Base-by-base conservation (phyloP, 2,888 invertebrate genomes). In the Laspeyria flexula region DNA sequence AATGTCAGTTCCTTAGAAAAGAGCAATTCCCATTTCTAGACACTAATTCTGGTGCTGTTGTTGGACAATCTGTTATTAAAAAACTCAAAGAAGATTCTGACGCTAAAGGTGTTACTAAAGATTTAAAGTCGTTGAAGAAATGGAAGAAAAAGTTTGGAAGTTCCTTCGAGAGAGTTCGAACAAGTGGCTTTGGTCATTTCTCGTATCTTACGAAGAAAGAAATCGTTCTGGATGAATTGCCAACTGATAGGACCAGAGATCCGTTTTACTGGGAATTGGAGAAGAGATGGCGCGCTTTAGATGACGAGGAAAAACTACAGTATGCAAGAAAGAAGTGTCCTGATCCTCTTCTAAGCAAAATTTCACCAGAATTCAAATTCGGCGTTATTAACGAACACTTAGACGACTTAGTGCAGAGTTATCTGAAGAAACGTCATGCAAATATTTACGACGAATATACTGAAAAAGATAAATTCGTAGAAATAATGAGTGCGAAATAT, bases 381-480 rank as follows among this genome's bases (percentile, higher is more conserved):
- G 98, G 98, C 5, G 95, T 96, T 0, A 92, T 99, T 3, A 96
- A 96, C 4, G 99, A 99, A 86, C 94, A 94, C 34, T 82, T 99
- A 43, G 95, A 97, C 54, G 83, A 88, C 9, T 74, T 97, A 6
- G 93, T 97, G 34, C 91, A 94, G 1, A 87, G 88, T 18, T 96
- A 95, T 77, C 76, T 94, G 21, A 86, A 91, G 44, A 86, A 88
- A 25, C 82, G 93, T 43, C 81, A 91, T 35, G 62, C 75, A 18
- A 75, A 73, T 35, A 71, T 61, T 0, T 85, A 77, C 55, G 77
- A 64, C 18, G 77, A 79, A 56, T 73, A 70, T 53, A 86, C 93
- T 40, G 86, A 88, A 0, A 85, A 86, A 55, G 83, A 89, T 0
- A 88, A 93, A 39, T 94, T 98, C 49, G 82, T 93, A 11, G 94